These are phyloP conservation scores for Lepeophtheirus nordmannii DNA, from an alignment of 2,888 invertebrate genomes.

Conservation along the genomic window DNA sequence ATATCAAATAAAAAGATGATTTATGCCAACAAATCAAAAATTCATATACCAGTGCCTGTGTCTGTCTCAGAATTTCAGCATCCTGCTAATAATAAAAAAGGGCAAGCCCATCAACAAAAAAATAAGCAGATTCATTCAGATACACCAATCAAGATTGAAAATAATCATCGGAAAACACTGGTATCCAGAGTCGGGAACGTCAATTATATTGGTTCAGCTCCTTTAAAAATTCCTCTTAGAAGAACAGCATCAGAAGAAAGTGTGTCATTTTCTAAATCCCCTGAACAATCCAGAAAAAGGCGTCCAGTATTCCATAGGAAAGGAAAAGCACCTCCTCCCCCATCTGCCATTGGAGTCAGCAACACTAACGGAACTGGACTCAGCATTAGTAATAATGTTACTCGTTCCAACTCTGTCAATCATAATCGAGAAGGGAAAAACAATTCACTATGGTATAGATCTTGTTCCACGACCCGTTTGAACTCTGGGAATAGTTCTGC, in stretches of 20 bases:
- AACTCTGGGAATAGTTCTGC: slow-evolving; percentile 29
- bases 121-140: too few species aligned
- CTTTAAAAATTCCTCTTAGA: slow-evolving; percentile 28
- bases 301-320: slow-evolving; percentile 31
- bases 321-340: slow-evolving; percentile 31
- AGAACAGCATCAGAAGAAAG: slow-evolving; percentile 37
- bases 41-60: too few species aligned
- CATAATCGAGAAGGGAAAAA: not conserved
- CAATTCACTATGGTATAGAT: slow-evolving; percentile 16
- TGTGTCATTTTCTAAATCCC: slow-evolving; percentile 26
- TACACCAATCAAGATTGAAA: too few species aligned
- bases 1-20: not conserved
- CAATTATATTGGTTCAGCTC: too few species aligned
- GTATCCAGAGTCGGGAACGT: too few species aligned
- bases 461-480: slow-evolving; percentile 22
- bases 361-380: slow-evolving; percentile 30
- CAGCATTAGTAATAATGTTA: slow-evolving; percentile 9
- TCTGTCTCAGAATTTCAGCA: too few species aligned
- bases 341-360: slow-evolving; percentile 30
- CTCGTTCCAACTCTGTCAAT: slow-evolving; percentile 9
- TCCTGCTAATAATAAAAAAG: too few species aligned
- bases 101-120: too few species aligned
- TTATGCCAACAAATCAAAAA: not conserved
- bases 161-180: too few species aligned
- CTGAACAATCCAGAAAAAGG: slow-evolving; percentile 27